Conservation (phyloP, 2,113 vertebrate genomes). For the Psittacus erithacus region DNA sequence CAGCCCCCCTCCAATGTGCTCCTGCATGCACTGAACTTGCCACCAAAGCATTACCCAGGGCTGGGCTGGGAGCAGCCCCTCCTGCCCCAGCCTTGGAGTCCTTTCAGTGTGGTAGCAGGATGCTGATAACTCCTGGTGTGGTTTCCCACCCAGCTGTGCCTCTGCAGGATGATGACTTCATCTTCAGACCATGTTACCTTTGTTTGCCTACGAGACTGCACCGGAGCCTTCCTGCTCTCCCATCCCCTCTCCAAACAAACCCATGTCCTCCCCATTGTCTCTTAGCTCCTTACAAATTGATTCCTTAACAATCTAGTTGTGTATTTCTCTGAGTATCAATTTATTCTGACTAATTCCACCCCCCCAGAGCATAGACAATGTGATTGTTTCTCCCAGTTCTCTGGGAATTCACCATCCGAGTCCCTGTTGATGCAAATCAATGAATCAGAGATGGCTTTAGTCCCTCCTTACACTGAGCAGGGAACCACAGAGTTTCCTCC, state of each 20-base stretch:
- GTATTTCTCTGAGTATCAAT: not conserved
- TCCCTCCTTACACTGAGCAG: accelerated
- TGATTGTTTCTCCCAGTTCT: not conserved
- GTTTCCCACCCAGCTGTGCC: not conserved
- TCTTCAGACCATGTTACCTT: not conserved
- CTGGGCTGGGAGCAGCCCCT: not conserved
- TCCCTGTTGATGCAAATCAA: not conserved
- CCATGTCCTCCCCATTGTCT: not conserved
- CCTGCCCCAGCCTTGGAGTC: not conserved
- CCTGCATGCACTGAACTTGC: accelerated
- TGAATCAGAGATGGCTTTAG: not conserved
- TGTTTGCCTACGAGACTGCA: not conserved
- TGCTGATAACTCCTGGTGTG: not conserved
- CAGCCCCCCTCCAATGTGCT: not conserved
- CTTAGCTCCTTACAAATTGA: not conserved
- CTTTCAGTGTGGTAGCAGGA: accelerated
- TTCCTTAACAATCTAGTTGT: not conserved
- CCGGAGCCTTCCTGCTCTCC: not conserved
- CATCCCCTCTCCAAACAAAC: not conserved
- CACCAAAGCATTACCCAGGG: not conserved
- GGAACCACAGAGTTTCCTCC: not conserved
- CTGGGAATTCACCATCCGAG: not conserved
- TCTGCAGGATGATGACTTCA: not conserved
- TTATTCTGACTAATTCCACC: not conserved
- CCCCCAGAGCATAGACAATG: not conserved